Evolutionary conservation across 1,140 invertebrate genomes (phyloP).

Genomic region (Potamilus streckersoni): DNA sequence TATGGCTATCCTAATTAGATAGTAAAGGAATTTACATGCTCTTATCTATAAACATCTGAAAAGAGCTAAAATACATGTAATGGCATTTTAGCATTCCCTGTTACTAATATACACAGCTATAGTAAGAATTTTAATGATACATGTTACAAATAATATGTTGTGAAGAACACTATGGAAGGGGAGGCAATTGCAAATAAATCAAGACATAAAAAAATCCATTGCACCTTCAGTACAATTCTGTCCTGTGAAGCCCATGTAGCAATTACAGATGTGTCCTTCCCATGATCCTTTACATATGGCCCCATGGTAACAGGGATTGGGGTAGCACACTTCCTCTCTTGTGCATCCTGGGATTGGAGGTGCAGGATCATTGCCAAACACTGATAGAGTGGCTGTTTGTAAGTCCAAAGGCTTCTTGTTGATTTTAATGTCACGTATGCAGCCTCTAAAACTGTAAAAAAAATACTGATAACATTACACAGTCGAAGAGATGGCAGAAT

Average conservation of each 20-base stretch:
- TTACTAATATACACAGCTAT: no score
- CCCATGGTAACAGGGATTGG: constrained; percentile 37
- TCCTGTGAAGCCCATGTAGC: constrained; percentile 38
- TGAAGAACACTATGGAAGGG: no score
- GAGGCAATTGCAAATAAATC: no score
- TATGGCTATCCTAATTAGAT: no score
- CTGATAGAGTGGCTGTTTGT: constrained; percentile 24
- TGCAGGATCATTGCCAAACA: constrained; percentile 51
- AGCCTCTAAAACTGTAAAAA: constrained; percentile 45
- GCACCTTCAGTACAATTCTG: constrained; percentile 48
- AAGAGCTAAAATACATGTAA: no score
- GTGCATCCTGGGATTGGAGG: constrained; percentile 43
- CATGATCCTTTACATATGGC: constrained; percentile 41
- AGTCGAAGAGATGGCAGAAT: not conserved
- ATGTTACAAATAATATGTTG: no score
- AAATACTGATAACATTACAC: not conserved
- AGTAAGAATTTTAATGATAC: no score
- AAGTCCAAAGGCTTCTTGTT: constrained; percentile 38
- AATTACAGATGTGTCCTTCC: constrained; percentile 39
- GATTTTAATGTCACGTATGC: constrained; percentile 46
- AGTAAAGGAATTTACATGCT: no score
- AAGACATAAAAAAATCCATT: no score
- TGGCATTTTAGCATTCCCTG: no score
- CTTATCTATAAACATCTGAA: no score
- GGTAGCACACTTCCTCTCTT: constrained; percentile 39